phyloP scores from a whole-genome alignment of 2,113 vertebrate species.

The Crotalus tigris region DNA sequence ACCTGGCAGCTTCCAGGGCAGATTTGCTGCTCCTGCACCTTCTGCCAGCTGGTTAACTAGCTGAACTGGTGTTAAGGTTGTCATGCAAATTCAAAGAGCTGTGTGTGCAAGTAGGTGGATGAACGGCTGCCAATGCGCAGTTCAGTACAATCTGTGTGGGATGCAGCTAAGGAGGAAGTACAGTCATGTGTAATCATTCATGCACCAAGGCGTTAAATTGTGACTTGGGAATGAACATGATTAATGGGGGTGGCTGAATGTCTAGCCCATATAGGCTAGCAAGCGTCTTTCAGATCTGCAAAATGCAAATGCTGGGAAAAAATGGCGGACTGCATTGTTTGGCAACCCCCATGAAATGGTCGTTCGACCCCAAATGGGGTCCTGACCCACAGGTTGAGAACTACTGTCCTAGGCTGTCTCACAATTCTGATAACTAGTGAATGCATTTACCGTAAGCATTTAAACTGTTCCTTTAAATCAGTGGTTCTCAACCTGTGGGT shows the following conservation, averaged over 20 bases:
- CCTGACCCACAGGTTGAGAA: too few relatives aligned
- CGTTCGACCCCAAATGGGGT: too few relatives aligned
- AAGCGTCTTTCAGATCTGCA: neutral
- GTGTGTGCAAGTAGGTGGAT: neutral
- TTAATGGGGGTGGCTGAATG: neutral
- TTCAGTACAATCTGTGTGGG: neutral
- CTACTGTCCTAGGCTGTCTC: neutral
- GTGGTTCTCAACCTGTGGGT: too few relatives aligned
- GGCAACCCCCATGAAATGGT: too few relatives aligned
- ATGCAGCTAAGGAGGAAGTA: neutral
- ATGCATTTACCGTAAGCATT: neutral
- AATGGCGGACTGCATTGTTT: too few relatives aligned
- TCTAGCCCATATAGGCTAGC: neutral
- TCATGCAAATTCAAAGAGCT: neutral
- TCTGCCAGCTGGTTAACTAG: too few relatives aligned
- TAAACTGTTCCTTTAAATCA: neutral
- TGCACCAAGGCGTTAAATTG: neutral
- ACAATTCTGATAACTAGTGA: neutral
- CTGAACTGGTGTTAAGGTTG: neutral
- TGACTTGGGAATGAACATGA: neutral
- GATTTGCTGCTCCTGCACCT: neutral
- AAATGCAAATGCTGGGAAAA: neutral
- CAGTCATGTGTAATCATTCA: too few relatives aligned
- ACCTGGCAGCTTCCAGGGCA: neutral
- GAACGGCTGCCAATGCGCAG: neutral